phyloP scores from a whole-genome alignment of 2,797 vertebrate species.

The Rousettus madagascariensis region DNA sequence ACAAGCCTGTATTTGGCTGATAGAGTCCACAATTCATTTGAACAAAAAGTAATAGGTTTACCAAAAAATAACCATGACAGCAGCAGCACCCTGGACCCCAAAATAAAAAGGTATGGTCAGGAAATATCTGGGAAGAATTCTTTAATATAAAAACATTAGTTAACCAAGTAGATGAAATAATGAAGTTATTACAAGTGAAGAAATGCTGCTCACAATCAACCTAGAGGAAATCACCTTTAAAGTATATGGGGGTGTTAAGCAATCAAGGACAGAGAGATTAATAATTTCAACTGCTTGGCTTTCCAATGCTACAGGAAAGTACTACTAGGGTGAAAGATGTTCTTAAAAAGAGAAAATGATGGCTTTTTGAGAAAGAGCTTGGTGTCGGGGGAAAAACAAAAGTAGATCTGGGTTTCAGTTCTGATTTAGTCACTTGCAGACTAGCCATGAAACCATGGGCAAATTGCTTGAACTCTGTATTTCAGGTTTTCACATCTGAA shows the following conservation, averaged over 20 bases:
- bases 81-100: not conserved
- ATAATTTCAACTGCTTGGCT: not conserved
- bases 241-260: not conserved
- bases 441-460: not conserved
- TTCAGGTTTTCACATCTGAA: not conserved
- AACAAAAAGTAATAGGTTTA: not conserved
- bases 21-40: not conserved
- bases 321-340: not conserved
- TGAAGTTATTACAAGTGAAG: not conserved
- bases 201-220: not conserved
- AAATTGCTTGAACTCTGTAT: not conserved
- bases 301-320: not conserved
- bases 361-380: not conserved
- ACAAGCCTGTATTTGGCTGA: not conserved
- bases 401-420: not conserved
- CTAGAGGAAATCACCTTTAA: not conserved
- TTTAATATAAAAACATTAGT: not conserved
- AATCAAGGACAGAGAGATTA: not conserved
- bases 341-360: not conserved
- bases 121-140: slow-evolving; percentile 26
- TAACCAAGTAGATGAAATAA: slow-evolving; percentile 17
- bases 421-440: not conserved
- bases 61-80: not conserved
- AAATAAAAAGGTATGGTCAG: not conserved
- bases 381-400: not conserved